A percentile compares a stretch with the other conserved stretches of the same genome.
Conservation (phyloP, 1,140 invertebrate genomes). For the Dendrolimus punctatus region DNA sequence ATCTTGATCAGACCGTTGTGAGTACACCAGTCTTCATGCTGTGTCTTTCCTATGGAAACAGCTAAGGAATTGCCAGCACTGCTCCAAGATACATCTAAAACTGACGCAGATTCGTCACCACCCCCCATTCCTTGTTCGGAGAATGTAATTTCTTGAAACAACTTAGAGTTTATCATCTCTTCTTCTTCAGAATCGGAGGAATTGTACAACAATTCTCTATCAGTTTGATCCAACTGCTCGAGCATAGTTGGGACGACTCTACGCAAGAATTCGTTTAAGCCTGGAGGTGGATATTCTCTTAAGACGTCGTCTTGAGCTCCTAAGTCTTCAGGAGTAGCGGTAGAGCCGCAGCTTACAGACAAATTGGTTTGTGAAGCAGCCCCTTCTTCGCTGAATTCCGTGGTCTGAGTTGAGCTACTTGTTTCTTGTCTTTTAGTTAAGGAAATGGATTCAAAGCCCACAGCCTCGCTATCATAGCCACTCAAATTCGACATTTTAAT, state of each 20-base stretch:
- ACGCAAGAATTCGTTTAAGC: slow-evolving; percentile 45
- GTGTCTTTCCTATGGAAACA: slow-evolving; percentile 34
- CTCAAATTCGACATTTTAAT: slow-evolving; percentile 44
- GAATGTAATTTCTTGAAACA: slow-evolving; percentile 41
- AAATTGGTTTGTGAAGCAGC: slow-evolving; percentile 32
- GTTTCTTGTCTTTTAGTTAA: slow-evolving; percentile 16
- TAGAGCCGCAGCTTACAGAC: slow-evolving; percentile 30
- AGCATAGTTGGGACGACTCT: slow-evolving; percentile 48
- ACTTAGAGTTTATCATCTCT: slow-evolving; percentile 30
- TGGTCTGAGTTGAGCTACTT: slow-evolving; percentile 39
- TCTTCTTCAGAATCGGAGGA: slow-evolving; percentile 58
- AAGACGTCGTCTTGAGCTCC: slow-evolving; percentile 23
- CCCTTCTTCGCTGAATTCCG: slow-evolving; percentile 32
- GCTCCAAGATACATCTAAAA: slow-evolving; percentile 48
- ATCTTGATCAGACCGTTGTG: slow-evolving; percentile 44
- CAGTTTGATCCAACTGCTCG: slow-evolving; percentile 44
- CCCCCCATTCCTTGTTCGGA: slow-evolving; percentile 22
- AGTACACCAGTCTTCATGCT: slow-evolving; percentile 49
- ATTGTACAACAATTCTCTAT: slow-evolving; percentile 30
- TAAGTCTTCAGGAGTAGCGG: slow-evolving; percentile 28
- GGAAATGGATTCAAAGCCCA: slow-evolving; percentile 43
- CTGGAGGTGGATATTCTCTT: slow-evolving; percentile 37
- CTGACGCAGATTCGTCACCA: slow-evolving; percentile 34
- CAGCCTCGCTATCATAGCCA: slow-evolving; percentile 50
- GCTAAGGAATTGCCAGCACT: slow-evolving; percentile 49